A percentile compares a stretch with the other conserved stretches of the same genome.
Evolutionary conservation across 2,113 vertebrate genomes (phyloP).

Genomic region (Rhabdomys dilectus): DNA sequence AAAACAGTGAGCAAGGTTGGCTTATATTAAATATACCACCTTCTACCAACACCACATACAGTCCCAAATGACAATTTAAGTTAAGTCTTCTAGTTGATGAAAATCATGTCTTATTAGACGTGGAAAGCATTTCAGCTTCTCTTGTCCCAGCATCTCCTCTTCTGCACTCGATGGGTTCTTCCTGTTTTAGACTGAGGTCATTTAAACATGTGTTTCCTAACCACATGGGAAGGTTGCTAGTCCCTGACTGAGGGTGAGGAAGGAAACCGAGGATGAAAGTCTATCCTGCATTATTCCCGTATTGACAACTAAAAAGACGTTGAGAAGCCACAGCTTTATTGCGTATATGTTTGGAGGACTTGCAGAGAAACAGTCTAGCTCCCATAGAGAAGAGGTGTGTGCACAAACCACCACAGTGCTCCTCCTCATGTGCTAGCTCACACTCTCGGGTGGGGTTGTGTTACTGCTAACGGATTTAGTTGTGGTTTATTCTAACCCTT

Average conservation of each 20-base stretch:
- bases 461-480: conserved; percentile 55
- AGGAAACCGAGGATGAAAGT: conserved; percentile 36
- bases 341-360: background rate
- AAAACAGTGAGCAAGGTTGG: background rate
- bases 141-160: background rate
- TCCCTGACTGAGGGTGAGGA: conserved; percentile 46
- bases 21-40: background rate
- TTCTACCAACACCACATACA: background rate
- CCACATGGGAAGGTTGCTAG: background rate
- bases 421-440: background rate
- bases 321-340: background rate
- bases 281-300: background rate
- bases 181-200: background rate
- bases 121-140: background rate
- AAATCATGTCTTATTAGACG: background rate
- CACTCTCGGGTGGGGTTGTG: conserved; percentile 66
- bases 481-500: conserved; percentile 66
- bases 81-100: background rate
- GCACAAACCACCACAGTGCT: background rate
- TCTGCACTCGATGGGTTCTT: background rate
- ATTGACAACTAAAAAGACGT: background rate
- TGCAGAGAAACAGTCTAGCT: background rate
- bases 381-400: background rate
- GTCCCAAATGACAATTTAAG: conserved; percentile 9
- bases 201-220: conserved; percentile 23